phyloP scores from a whole-genome alignment of 2,888 invertebrate species.

The Diarsia brunnea region DNA sequence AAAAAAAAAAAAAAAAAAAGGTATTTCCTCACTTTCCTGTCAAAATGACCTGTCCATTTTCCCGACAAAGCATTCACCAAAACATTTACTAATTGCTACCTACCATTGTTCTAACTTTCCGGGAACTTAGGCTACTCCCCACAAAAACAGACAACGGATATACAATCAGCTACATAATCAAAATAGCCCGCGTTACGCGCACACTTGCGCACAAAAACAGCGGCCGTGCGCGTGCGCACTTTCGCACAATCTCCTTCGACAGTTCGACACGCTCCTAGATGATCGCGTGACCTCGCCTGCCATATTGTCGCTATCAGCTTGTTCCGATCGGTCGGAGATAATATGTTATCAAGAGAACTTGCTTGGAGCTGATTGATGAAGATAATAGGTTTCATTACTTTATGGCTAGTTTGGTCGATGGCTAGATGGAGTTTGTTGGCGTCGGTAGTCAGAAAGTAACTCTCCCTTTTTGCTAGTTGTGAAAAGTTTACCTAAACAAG shows the following conservation, averaged over 20 bases:
- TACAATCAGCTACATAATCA: constrained; percentile 51
- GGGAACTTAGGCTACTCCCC: constrained; percentile 22
- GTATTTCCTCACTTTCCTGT: neutral
- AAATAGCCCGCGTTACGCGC: constrained; percentile 52
- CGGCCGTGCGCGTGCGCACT: constrained; percentile 53
- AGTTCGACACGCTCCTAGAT: constrained; percentile 55
- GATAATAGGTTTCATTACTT: neutral
- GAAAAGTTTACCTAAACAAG: no score
- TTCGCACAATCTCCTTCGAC: constrained; percentile 62
- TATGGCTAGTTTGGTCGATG: neutral
- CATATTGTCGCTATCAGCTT: constrained; percentile 41
- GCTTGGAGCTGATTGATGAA: neutral
- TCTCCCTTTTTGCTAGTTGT: no score
- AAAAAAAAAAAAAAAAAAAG: no score
- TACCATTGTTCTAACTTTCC: constrained; percentile 18
- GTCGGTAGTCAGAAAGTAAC: no score
- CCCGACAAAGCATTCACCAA: neutral
- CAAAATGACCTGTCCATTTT: neutral
- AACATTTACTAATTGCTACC: constrained; percentile 6
- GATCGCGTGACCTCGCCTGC: constrained; percentile 64
- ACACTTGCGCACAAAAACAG: constrained; percentile 48
- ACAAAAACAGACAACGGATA: constrained; percentile 47
- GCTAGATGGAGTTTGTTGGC: neutral
- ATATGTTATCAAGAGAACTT: constrained; percentile 12
- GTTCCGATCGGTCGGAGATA: constrained; percentile 33